Base-by-base conservation (phyloP, 2,888 invertebrate species). In the Diaphora mendica region DNA sequence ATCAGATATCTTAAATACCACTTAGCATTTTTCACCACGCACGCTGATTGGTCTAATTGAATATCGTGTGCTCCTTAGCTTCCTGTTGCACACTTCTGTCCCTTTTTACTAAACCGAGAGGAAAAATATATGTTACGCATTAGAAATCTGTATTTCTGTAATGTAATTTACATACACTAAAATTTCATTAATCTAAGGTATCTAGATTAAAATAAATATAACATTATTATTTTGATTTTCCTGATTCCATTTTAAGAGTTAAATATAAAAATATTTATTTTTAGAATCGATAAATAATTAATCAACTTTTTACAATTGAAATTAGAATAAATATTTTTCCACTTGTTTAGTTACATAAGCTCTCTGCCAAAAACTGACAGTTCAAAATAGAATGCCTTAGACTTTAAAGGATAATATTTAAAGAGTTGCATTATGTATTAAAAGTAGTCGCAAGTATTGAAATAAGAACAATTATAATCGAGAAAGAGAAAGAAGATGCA, bases 401-500 rank as follows among this genome's bases (percentile, higher is more conserved):
- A 20, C 8, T 26, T 30, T 44, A 66, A 42, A 42, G 8, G 15
- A 0, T 39, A 17, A 30, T 23, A 20, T 44, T 30, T 20, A 7
- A 8, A 20, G 9, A 23, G 4, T 48, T 23, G 4, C 3, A 7
- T 77, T 70, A 74, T 7, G 64, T 76, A 9, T 66, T 64, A 4
- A 76, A 74, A 20, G 59, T 23, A 9, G 55, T 75, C 0, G 77
- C 44, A 23, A 76, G 23, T 23, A 74, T 64, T 62, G 74, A 70
- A 68, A 77, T 39, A 20, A 72, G 30, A 42, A 75, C 3, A 26
- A 77, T 39, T 0, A 68, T 42, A 13, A 70, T 26, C 11, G 84
- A 79, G 39, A 64, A 71, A 51, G 69, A 68, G 0, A 64, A 2
- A 8, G 82, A 70, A 1, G 79, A 71, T 8, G 75, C 76, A 55